These are phyloP conservation scores for Tenebrosternarchus preto DNA, from an alignment of 2,113 vertebrate species.

Conservation along the genomic window DNA sequence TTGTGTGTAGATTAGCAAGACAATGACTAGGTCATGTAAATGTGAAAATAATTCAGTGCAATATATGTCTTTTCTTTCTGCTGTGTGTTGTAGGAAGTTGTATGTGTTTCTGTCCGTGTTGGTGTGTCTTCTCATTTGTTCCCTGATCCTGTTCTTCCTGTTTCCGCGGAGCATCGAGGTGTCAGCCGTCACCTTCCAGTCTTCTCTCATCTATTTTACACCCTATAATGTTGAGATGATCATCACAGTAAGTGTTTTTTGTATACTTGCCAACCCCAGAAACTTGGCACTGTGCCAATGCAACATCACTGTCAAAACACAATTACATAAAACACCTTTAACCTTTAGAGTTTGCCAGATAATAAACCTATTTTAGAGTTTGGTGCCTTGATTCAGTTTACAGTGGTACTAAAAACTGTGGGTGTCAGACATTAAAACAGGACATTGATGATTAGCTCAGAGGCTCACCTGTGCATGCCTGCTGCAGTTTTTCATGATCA, in stretches of 20 bases:
- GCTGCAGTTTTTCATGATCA: too few relatives aligned
- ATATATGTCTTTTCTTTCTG: background rate
- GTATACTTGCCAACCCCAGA: background rate
- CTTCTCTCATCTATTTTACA: slow-evolving; percentile 80
- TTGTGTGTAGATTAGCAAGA: too few relatives aligned
- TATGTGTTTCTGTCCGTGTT: slow-evolving; percentile 85
- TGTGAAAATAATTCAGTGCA: background rate
- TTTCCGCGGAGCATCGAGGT: slow-evolving; percentile 91
- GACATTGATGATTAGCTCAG: too few relatives aligned
- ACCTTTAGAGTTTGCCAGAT: background rate
- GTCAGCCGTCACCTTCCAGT: slow-evolving; percentile 84
- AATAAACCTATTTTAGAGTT: background rate
- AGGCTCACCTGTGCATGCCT: too few relatives aligned
- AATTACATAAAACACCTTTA: background rate
- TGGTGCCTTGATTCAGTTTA: background rate
- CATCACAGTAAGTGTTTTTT: slow-evolving; percentile 64
- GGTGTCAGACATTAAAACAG: too few relatives aligned
- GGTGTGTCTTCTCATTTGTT: slow-evolving; percentile 82
- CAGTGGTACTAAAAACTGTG: too few relatives aligned
- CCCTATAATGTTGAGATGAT: slow-evolving; percentile 59
- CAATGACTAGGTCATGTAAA: background rate
- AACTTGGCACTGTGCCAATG: background rate
- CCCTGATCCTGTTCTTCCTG: slow-evolving; percentile 91
- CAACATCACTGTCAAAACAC: background rate
- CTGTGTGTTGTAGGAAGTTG: slow-evolving; percentile 78